Evolutionary conservation across 2,797 vertebrate species (phyloP).

Genomic region (Holocentrus rufus): DNA sequence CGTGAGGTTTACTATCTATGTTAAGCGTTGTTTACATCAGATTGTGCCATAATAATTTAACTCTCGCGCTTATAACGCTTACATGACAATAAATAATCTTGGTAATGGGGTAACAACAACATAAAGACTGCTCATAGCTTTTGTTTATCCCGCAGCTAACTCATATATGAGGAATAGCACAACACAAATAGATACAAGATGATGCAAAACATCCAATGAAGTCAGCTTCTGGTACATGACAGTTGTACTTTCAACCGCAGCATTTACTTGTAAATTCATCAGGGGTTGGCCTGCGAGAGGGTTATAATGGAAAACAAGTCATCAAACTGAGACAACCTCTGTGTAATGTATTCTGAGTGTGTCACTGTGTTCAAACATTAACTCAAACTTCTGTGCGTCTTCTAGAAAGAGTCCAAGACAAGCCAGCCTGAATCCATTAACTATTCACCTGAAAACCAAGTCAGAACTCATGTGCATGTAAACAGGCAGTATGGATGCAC

Average conservation of each 20-base stretch:
- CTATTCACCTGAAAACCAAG: constrained; percentile 69
- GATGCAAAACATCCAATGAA: constrained; percentile 25
- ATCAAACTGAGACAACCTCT: constrained; percentile 40
- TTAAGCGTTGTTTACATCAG: not conserved
- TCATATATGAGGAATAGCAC: not conserved
- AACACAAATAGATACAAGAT: constrained; percentile 9
- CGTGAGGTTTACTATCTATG: not conserved
- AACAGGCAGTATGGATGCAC: constrained; percentile 3
- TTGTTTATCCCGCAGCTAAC: not conserved
- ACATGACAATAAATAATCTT: too few relatives aligned
- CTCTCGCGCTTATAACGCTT: too few relatives aligned
- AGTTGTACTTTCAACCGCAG: constrained; percentile 25
- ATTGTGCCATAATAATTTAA: too few relatives aligned
- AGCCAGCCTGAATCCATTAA: constrained; percentile 56
- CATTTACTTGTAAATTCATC: constrained; percentile 55
- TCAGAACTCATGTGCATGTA: constrained; percentile 61
- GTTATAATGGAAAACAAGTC: constrained; percentile 62
- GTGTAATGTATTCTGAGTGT: constrained; percentile 75
- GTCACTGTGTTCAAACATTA: constrained; percentile 80
- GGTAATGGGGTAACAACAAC: not conserved
- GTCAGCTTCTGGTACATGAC: constrained; percentile 13
- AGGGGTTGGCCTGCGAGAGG: constrained; percentile 1
- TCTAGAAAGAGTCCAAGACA: constrained; percentile 58
- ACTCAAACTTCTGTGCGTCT: constrained; percentile 66
- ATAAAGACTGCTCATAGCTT: not conserved